phyloP scores from a whole-genome alignment of 2,888 invertebrate species.

The Scrobipalpa atriplicella region DNA sequence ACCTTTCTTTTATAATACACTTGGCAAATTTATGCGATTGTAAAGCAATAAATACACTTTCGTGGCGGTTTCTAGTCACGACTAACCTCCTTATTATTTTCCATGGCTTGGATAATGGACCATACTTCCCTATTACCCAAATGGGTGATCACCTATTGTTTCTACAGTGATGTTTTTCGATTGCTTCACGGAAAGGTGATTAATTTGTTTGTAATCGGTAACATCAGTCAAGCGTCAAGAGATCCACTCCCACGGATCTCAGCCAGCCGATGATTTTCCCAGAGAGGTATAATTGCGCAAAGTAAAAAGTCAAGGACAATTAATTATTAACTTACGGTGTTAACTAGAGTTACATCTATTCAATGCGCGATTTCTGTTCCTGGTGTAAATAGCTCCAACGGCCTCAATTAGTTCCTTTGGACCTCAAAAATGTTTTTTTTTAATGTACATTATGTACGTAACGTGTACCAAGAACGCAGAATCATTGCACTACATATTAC shows the following conservation, averaged over 20 bases:
- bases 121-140: constrained; percentile 50
- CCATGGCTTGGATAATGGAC: constrained; percentile 24
- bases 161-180: constrained; percentile 38
- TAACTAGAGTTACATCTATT: not conserved
- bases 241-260: constrained; percentile 67
- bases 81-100: constrained; percentile 25
- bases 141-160: constrained; percentile 49
- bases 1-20: constrained; percentile 37
- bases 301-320: constrained; percentile 53
- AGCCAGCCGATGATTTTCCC: constrained; percentile 50
- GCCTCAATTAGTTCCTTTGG: not conserved
- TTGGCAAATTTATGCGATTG: constrained; percentile 37
- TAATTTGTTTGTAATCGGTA: constrained; percentile 73
- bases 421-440: constrained; percentile 33
- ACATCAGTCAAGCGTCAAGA: constrained; percentile 75
- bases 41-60: constrained; percentile 40
- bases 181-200: constrained; percentile 58
- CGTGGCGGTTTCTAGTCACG: constrained; percentile 29
- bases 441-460: constrained; percentile 46
- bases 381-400: not conserved
- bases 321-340: not conserved
- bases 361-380: not conserved
- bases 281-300: constrained; percentile 56
- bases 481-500: constrained; percentile 44
- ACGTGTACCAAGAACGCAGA: constrained; percentile 36